Base-by-base conservation (phyloP, 1,140 invertebrate genomes). In the Bombus affinis region DNA sequence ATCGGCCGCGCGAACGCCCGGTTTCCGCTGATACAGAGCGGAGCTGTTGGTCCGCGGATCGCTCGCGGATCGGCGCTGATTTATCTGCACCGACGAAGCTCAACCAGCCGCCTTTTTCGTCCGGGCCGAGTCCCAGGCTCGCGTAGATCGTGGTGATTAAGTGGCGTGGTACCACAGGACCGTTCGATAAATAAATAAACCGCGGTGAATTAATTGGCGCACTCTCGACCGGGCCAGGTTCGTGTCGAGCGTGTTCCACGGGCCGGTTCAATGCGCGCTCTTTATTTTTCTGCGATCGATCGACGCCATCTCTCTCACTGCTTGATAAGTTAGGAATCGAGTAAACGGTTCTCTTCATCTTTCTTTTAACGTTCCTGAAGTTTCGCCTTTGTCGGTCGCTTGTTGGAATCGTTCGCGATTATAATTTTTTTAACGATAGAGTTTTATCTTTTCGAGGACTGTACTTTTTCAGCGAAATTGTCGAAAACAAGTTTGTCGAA, bases 111-210 rank as follows among this genome's bases (percentile, higher is more conserved):
- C 53, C 35, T 80, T 71, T 79, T 85, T 80, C 75, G 66, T 77
- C 44, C 81, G 6, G 47, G 39, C 53, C 73, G 47, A 53, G 70
- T 47, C 71, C 39, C 22, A 37, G n/a, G 28, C 72, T 75, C 71
- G 76, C 68, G 83, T 73, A 80, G 76, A 85, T 85, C 83, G 83
- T 68, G 68, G 76, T 85, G 76, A 85, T 85, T 85, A 85, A 85
- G 83, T 85, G 83, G 22, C 77, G 53, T 25, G 83, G 53, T 85
- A 72, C 57, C 68, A 57, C 83, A 68, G 28, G 76, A 71, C 65
- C 77, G 83, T 85, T 80, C 77, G 76, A 80, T 85, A 85, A 80
- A 85, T 85, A 85, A 85, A 85, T 80, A 85, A 85, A 80, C 77
- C 68, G 44, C 42, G 68, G 83, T 85, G 83, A 85, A 85, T 85